Evolutionary conservation across 1,140 invertebrate species (phyloP).

Genomic region (Vanessa atalanta): DNA sequence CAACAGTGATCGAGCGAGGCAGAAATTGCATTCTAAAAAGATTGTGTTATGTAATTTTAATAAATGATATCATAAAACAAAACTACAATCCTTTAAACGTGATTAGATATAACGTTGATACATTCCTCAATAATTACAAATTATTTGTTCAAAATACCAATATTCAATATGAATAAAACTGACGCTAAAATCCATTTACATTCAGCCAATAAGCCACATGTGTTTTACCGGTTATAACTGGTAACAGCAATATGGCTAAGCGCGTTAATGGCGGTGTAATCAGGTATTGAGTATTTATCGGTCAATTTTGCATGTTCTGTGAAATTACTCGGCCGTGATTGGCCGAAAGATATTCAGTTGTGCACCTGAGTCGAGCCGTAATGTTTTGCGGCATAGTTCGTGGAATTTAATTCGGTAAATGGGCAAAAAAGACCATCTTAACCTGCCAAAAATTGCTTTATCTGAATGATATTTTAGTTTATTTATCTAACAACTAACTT

Average conservation of each 20-base stretch:
- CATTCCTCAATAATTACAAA: not conserved
- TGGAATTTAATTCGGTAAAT: not conserved
- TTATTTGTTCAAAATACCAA: not conserved
- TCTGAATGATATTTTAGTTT: not conserved
- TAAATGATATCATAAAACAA: too few relatives aligned
- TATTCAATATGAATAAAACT: not conserved
- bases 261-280: conserved; percentile 8
- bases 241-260: conserved; percentile 2
- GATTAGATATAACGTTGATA: too few relatives aligned
- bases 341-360: conserved; percentile 7
- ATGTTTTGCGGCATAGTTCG: conserved; percentile 3
- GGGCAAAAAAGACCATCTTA: too few relatives aligned
- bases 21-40: too few relatives aligned
- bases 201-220: not conserved
- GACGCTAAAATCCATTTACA: not conserved
- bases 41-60: too few relatives aligned
- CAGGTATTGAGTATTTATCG: conserved; percentile 20
- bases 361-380: conserved; percentile 16
- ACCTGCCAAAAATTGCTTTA: too few relatives aligned
- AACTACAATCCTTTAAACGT: too few relatives aligned
- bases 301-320: conserved; percentile 9
- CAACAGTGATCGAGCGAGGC: too few relatives aligned
- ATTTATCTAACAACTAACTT: not conserved
- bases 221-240: not conserved
- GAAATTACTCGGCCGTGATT: conserved; percentile 12